These are phyloP conservation scores for Solenopsis invicta DNA, from an alignment of 1,140 invertebrate genomes.

Conservation along the genomic window DNA sequence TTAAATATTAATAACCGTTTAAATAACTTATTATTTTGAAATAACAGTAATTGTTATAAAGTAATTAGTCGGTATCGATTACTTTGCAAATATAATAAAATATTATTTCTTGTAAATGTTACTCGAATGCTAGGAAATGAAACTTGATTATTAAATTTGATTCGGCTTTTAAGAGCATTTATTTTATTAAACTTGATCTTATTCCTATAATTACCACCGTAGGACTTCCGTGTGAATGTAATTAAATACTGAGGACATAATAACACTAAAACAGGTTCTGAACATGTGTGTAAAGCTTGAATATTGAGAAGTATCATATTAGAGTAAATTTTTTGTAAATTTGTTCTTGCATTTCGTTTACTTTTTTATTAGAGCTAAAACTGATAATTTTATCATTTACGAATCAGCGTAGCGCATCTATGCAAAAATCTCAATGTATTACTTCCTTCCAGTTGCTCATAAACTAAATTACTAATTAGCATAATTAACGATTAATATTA, in stretches of 20 bases:
- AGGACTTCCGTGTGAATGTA: neutral
- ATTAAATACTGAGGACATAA: neutral
- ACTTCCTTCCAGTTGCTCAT: neutral
- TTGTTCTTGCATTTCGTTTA: neutral
- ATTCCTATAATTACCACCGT: too few species aligned
- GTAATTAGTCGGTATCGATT: too few species aligned
- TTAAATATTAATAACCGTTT: too few species aligned
- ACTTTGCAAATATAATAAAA: too few species aligned
- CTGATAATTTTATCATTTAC: neutral
- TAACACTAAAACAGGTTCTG: neutral
- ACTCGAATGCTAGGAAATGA: too few species aligned
- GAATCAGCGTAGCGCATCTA: neutral
- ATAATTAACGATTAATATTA: conserved; percentile 12
- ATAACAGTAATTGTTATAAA: too few species aligned
- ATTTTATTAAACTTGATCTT: too few species aligned
- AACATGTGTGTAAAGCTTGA: neutral
- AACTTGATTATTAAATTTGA: too few species aligned
- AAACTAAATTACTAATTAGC: neutral
- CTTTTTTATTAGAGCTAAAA: neutral
- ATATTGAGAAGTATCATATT: neutral
- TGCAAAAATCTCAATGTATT: neutral
- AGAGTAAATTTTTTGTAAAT: neutral
- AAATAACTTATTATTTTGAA: too few species aligned
- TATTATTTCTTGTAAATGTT: too few species aligned
- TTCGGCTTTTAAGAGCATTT: too few species aligned